Evolutionary conservation across 2,797 vertebrate genomes (phyloP).

Genomic region (Rhincodon typus): DNA sequence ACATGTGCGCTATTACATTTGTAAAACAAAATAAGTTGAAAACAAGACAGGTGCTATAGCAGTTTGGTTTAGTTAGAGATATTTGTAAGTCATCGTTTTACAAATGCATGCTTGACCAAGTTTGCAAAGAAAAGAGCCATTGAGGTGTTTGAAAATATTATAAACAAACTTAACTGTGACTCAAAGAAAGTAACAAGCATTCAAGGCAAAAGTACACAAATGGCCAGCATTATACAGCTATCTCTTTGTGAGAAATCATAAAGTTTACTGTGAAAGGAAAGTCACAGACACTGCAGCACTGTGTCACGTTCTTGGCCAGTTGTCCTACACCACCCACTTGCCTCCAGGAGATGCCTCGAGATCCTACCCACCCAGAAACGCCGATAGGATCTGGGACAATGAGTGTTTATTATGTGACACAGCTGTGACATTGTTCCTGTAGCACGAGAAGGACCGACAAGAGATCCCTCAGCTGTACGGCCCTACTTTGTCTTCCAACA

Average conservation of each 20-base stretch:
- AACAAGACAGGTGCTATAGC: background rate
- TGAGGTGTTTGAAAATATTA: background rate
- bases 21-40: background rate
- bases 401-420: constrained; percentile 65
- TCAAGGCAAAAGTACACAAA: background rate
- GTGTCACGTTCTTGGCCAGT: constrained; percentile 53
- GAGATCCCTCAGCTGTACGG: constrained; percentile 50
- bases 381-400: constrained; percentile 62
- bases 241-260: constrained; percentile 17
- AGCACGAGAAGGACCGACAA: constrained; percentile 65
- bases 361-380: constrained; percentile 67
- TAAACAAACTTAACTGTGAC: background rate
- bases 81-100: background rate
- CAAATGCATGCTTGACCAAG: background rate
- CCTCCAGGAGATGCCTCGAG: constrained; percentile 56
- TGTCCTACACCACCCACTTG: constrained; percentile 60
- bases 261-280: constrained; percentile 20
- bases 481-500: constrained; percentile 35
- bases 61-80: background rate
- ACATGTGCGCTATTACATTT: no score
- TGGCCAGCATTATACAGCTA: background rate
- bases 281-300: constrained; percentile 29
- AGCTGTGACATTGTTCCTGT: constrained; percentile 60
- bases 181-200: background rate
- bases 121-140: background rate